Conservation (phyloP, 2,888 invertebrate genomes). For the Arenicola marina region DNA sequence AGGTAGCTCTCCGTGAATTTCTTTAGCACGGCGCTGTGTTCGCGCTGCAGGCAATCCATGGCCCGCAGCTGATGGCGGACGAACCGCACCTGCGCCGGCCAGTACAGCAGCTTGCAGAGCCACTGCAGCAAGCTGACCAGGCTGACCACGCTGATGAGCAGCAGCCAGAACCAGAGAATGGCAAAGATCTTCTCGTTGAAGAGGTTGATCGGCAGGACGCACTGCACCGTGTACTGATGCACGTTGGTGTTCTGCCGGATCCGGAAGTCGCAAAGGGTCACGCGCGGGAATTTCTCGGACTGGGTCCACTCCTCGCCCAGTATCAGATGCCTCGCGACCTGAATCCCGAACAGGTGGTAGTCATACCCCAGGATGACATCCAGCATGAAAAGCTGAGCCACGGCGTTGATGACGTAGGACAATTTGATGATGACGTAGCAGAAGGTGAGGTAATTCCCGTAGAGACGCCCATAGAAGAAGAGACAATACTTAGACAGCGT, state of each 20-base stretch:
- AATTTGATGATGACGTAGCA: constrained; percentile 61
- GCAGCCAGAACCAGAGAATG: constrained; percentile 60
- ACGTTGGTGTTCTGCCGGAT: constrained; percentile 60
- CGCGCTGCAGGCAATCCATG: constrained; percentile 37
- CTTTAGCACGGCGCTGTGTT: constrained; percentile 39
- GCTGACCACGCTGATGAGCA: constrained; percentile 43
- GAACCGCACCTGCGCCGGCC: constrained; percentile 17
- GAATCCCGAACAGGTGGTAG: constrained; percentile 60
- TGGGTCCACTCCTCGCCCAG: constrained; percentile 50
- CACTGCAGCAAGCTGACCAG: constrained; percentile 60
- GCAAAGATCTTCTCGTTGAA: constrained; percentile 58
- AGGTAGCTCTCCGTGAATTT: constrained; percentile 53
- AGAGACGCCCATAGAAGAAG: constrained; percentile 50
- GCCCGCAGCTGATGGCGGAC: constrained; percentile 20
- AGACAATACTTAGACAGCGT: constrained; percentile 50
- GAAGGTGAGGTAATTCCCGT: constrained; percentile 62
- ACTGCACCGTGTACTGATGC: constrained; percentile 62
- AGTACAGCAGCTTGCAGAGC: constrained; percentile 37
- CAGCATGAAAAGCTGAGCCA: constrained; percentile 63
- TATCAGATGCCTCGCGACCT: constrained; percentile 62
- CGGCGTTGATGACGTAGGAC: constrained; percentile 61
- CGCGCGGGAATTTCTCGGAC: constrained; percentile 56
- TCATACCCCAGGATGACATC: constrained; percentile 63
- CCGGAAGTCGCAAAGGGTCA: constrained; percentile 60
- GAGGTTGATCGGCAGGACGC: constrained; percentile 52